Evolutionary conservation across 2,113 vertebrate species (phyloP).

Genomic region (Vimba vimba): DNA sequence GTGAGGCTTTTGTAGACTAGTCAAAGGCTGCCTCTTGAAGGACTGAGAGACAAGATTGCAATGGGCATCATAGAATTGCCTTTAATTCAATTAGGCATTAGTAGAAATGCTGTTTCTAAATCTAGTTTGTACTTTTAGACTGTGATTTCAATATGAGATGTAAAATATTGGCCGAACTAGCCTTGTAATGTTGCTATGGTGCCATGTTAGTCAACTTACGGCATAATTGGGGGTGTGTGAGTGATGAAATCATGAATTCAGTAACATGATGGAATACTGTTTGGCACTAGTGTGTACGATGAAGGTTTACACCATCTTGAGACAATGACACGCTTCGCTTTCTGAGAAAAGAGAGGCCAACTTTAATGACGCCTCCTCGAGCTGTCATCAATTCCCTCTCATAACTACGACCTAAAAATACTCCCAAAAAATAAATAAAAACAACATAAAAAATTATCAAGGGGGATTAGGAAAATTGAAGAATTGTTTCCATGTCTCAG

Average conservation of each 20-base stretch:
- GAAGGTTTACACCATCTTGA: constrained; percentile 31
- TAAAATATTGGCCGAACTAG: neutral
- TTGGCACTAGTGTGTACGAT: constrained; percentile 34
- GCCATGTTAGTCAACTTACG: constrained; percentile 23
- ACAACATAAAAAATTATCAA: constrained; percentile 53
- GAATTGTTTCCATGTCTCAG: constrained; percentile 63
- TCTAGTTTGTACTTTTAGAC: neutral
- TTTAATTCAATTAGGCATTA: neutral
- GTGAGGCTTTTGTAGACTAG: neutral
- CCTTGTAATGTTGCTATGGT: constrained; percentile 26
- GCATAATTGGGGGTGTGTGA: constrained; percentile 20
- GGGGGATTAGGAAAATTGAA: constrained; percentile 60
- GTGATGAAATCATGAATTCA: constrained; percentile 41
- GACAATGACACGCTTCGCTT: constrained; percentile 42
- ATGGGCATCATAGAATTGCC: too few species aligned
- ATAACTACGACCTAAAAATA: constrained; percentile 60
- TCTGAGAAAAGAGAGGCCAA: constrained; percentile 30
- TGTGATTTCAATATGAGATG: neutral
- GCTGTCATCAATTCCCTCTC: constrained; percentile 50
- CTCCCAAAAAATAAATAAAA: constrained; percentile 56
- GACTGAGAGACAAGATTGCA: neutral
- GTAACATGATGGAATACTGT: constrained; percentile 35
- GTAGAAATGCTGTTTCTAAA: neutral
- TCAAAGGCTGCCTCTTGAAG: neutral
- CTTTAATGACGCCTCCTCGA: constrained; percentile 38